phyloP scores from a whole-genome alignment of 2,888 invertebrate genomes.

The Strigamia crassipes region DNA sequence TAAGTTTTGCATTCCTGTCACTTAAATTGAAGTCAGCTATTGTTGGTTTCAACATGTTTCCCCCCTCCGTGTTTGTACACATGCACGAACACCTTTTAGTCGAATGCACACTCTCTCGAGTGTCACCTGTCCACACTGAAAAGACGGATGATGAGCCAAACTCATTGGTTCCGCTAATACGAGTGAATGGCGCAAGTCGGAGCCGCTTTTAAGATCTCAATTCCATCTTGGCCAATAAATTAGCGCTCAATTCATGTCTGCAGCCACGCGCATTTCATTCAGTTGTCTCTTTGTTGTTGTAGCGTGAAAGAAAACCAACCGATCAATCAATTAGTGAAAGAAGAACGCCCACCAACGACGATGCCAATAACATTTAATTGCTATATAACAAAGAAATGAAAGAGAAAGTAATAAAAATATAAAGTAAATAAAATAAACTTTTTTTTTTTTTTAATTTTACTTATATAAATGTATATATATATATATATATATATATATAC shows the following conservation, averaged over 20 bases:
- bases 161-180: neutral
- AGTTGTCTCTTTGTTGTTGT: neutral
- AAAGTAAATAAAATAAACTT: neutral
- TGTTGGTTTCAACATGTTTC: neutral
- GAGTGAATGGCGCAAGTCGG: neutral
- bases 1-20: neutral
- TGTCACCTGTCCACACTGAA: constrained; percentile 11
- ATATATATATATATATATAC: neutral
- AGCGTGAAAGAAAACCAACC: neutral
- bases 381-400: neutral
- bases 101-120: neutral
- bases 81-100: neutral
- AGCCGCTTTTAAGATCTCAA: neutral
- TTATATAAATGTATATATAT: neutral
- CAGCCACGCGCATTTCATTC: constrained; percentile 27
- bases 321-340: constrained; percentile 30
- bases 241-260: neutral
- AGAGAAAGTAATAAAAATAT: neutral
- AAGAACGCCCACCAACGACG: neutral
- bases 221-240: constrained; percentile 33
- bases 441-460: neutral
- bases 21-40: neutral
- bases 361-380: neutral
- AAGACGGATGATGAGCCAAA: neutral
- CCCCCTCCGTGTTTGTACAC: neutral